These are phyloP conservation scores for Scomber colias DNA, from an alignment of 2,113 vertebrate genomes.

Conservation along the genomic window DNA sequence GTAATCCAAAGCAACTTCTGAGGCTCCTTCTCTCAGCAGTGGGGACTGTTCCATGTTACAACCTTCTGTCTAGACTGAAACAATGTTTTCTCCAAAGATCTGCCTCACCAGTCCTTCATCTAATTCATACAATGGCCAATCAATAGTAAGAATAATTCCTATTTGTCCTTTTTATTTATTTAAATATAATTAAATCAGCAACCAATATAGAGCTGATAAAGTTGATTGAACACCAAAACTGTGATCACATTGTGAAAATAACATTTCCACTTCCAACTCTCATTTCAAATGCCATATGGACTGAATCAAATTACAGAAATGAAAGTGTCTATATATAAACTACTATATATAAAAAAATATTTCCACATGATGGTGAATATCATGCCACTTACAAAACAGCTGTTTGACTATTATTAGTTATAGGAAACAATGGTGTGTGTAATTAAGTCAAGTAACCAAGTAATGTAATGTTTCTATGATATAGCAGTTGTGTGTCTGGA, in stretches of 20 bases:
- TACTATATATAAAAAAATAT: background rate
- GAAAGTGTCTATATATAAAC: slow-evolving; percentile 16
- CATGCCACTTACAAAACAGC: background rate
- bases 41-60: no score
- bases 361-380: background rate
- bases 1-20: background rate
- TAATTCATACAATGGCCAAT: background rate
- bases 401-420: no score
- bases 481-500: no score
- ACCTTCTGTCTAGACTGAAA: background rate
- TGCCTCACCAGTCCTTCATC: background rate
- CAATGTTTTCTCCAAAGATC: background rate
- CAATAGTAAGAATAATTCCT: no score
- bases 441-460: no score
- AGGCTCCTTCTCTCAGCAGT: background rate
- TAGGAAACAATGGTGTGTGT: no score
- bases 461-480: no score
- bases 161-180: no score
- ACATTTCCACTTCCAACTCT: background rate
- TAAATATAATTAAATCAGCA: background rate
- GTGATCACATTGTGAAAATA: slow-evolving; percentile 3
- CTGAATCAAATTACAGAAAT: slow-evolving; percentile 6
- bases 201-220: background rate
- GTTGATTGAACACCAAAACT: background rate
- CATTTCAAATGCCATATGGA: background rate